A percentile compares a stretch with the other conserved stretches of the same genome.
These are phyloP conservation scores for Athrips mouffetella DNA, from an alignment of 2,888 invertebrate species.

Conservation along the genomic window DNA sequence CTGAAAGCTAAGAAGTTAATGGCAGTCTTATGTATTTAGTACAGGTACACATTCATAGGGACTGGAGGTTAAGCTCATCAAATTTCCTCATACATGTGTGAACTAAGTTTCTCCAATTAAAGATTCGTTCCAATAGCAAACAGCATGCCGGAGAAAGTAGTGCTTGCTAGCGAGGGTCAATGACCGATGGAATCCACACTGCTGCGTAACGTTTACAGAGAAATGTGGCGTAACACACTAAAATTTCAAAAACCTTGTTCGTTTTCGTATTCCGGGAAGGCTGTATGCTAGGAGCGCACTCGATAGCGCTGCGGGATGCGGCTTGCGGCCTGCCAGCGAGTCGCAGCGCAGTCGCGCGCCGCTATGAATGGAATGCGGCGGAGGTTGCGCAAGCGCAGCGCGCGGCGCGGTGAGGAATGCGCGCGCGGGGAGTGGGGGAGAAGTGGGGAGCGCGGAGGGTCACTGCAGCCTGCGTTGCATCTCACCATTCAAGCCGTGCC, in stretches of 20 bases:
- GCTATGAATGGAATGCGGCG: conserved; percentile 12
- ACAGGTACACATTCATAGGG: not conserved
- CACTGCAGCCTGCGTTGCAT: conserved; percentile 66
- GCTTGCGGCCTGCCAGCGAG: conserved; percentile 29
- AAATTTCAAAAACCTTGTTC: conserved; percentile 67
- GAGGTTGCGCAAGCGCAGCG: conserved; percentile 13
- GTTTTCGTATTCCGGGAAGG: conserved; percentile 58
- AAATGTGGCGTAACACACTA: conserved; percentile 73
- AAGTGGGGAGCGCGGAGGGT: too few relatives aligned
- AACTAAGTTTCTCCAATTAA: conserved; percentile 78
- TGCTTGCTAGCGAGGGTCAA: conserved; percentile 61
- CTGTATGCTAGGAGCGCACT: conserved; percentile 26
- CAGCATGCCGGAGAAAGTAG: conserved; percentile 72
- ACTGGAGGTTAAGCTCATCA: conserved; percentile 34
- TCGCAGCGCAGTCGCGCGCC: conserved; percentile 40
- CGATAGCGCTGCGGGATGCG: conserved; percentile 23
- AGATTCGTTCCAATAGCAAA: conserved; percentile 78
- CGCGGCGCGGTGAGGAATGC: conserved; percentile 43
- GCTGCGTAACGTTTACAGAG: conserved; percentile 69
- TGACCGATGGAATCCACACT: conserved; percentile 70
- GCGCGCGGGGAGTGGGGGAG: conserved; percentile 35
- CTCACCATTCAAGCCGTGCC: conserved; percentile 64
- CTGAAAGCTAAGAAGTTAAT: too few relatives aligned
- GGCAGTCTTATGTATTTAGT: too few relatives aligned
- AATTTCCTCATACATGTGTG: conserved; percentile 76